Base-by-base conservation (phyloP, 2,113 vertebrate genomes). In the Nothocercus julius region DNA sequence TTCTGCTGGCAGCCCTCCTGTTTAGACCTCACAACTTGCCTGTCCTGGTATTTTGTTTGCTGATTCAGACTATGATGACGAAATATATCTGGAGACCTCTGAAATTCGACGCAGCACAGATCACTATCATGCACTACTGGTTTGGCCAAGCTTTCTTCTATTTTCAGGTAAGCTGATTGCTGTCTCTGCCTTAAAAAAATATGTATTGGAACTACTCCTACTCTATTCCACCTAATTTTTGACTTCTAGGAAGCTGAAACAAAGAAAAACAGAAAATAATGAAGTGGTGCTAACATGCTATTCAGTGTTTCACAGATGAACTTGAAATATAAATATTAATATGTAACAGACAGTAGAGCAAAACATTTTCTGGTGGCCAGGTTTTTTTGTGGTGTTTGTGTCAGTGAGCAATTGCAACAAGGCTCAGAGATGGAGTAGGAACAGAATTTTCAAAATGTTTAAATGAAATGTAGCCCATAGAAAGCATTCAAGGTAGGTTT, bases 71-170 rank as follows among this genome's bases (percentile, higher is more conserved):
- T 1, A 40, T 99, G 40, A 97, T 99, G 98, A 97, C 98, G 54
- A 98, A 97, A 94, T 99, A 98, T 53, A 97, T 99, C 96, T 99
- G 99, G 99, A 98, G 96, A 96, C 98, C 98, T 30, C 97, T 99
- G 88, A 97, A 98, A 92, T 98, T 98, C 13, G 97, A 98, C 44
- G 98, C 98, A 1, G 98, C 98, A 1, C 98, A 99, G 95, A 98
- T 98, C 77, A 98, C 99, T 92, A 97, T 99, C 90, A 99, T 99
- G 98, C 99, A 99, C 93, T 99, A 99, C 91, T 99, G 99, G 99
- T 99, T 99, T 44, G 99, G 99, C 14, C 99, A 99, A 93, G 99
- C 99, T 38, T 99, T 99, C 98, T 99, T 99, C 97, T 99, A 98
- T 97, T 99, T 99, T 75, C 99, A 99, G 99, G 99, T 99, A 97